Base-by-base conservation (phyloP, 2,888 invertebrate species). In the Cerceris ruficornis region DNA sequence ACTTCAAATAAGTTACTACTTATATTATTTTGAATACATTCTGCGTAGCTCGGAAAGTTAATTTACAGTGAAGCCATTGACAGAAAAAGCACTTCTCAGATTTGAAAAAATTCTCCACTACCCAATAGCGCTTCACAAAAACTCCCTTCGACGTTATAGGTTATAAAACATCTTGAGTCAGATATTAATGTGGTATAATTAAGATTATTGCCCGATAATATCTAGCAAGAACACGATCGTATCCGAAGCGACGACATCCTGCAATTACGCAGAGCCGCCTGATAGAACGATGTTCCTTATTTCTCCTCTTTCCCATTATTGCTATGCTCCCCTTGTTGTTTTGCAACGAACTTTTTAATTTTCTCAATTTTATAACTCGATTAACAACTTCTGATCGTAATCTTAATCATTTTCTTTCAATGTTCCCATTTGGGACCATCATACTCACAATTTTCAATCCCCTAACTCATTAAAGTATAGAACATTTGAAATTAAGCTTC, bases 231-330 rank as follows among this genome's bases (percentile, higher is more conserved):
- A 50, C 1, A 50, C n/a, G n/a, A 50, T 50, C 9, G 50, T n/a
- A 2, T 5, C 50, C 50, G 50, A 50, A n/a, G n/a, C 50, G n/a
- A n/a, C 50, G 50, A 50, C 50, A 50, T 50, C 50, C 50, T 50
- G 50, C 50, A 50, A 50, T 50, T 50, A 50, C n/a, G n/a, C n/a
- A 50, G 50, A 50, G 50, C 50, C 50, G 50, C n/a, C 50, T 50
- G 50, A 50, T n/a, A 50, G 50, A 50, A 50, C n/a, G 13, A n/a
- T n/a, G 66, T 52, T 60, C 61, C 52, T 39, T 71, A 61, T 72
- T 62, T 64, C 68, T 55, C 59, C 17, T 58, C 41, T 49, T 54
- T 41, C 42, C 2, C 2, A 41, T 74, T 42, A 17, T 59, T 46
- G 61, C 61, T 61, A 62, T 61, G 66, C 61, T 69, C 70, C 46